These are phyloP conservation scores for Proctacanthus coquilletti DNA, from an alignment of 1,140 invertebrate species.

Conservation along the genomic window DNA sequence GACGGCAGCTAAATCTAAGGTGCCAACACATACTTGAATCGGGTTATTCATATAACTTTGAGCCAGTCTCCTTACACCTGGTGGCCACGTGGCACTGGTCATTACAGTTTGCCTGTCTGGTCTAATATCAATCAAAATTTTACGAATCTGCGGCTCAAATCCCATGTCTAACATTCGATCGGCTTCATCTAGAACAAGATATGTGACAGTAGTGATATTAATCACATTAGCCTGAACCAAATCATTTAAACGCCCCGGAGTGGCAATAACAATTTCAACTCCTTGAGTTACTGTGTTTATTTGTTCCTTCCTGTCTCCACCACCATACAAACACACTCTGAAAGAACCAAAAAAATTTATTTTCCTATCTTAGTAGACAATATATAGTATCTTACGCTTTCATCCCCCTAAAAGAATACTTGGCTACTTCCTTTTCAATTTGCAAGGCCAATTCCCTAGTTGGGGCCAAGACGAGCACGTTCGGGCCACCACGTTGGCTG, in stretches of 20 bases:
- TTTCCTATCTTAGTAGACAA: background rate
- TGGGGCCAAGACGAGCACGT: conserved; percentile 73
- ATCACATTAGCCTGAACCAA: conserved; percentile 46
- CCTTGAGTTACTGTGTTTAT: conserved; percentile 50
- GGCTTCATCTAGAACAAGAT: conserved; percentile 85
- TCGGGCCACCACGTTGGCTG: conserved; percentile 55
- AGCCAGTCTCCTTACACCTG: conserved; percentile 63
- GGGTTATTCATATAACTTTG: conserved; percentile 75
- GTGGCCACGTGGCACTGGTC: conserved; percentile 82
- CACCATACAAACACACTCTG: conserved; percentile 77
- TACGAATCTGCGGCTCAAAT: conserved; percentile 76
- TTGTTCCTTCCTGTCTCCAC: conserved; percentile 60
- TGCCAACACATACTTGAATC: conserved; percentile 75
- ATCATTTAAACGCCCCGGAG: conserved; percentile 77
- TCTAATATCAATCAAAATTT: conserved; percentile 57
- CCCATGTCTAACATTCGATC: conserved; percentile 72
- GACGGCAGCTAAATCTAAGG: conserved; percentile 68
- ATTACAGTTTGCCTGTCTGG: conserved; percentile 73
- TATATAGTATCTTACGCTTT: conserved; percentile 46
- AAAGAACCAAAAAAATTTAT: conserved; percentile 6
- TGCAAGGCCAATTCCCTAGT: conserved; percentile 83
- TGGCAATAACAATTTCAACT: conserved; percentile 79
- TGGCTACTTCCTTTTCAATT: conserved; percentile 76
- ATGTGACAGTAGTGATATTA: conserved; percentile 60
- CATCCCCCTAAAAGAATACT: conserved; percentile 70